Base-by-base conservation (phyloP, 2,888 invertebrate species). In the Mechanitis mazaeus region DNA sequence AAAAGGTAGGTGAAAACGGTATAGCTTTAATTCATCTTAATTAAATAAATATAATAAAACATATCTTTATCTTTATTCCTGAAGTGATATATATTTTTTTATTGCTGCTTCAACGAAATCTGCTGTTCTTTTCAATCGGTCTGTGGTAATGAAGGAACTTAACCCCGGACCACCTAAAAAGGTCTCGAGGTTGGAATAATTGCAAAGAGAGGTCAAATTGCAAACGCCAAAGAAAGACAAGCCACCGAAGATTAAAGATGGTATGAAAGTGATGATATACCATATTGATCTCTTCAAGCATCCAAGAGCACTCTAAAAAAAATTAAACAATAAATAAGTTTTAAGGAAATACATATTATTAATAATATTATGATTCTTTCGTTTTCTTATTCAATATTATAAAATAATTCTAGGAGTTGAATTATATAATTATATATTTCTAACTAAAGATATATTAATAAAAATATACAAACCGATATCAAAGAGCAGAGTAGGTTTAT, bases 131-230 rank as follows among this genome's bases (percentile, higher is more conserved):
- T 90, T 82, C 53, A 93, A 70, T 60, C 84, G 83, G 55, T 92
- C 92, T 1, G 91, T 88, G 0, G 89, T 91, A 61, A 92, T 86
- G 55, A 87, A 80, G 0, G 87, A 77, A 9, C 88, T 77, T 50
- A 92, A 81, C 47, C 91, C 79, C 42, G 63, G 60, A 2, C 71
- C 65, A n/a, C 75, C 72, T 1, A 72, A 58, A 2, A 75, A 50
- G 3, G 75, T 72, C 31, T 86, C 75, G 12, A 87, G 82, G 33
- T 90, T 87, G 2, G 83, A 77, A 61, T 91, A 85, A 31, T 81
- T 82, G 71, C 92, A 93, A 42, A 92, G 64, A 0, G 92, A 86
- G 0, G 93, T 92, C 46, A 92, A 76, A 31, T 90, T 88, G 77
- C 92, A 93, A 1, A 92, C 69, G 1, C 89, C 83, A 1, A 91